Base-by-base conservation (phyloP, 2,888 invertebrate genomes). In the Eucera pruinosa region DNA sequence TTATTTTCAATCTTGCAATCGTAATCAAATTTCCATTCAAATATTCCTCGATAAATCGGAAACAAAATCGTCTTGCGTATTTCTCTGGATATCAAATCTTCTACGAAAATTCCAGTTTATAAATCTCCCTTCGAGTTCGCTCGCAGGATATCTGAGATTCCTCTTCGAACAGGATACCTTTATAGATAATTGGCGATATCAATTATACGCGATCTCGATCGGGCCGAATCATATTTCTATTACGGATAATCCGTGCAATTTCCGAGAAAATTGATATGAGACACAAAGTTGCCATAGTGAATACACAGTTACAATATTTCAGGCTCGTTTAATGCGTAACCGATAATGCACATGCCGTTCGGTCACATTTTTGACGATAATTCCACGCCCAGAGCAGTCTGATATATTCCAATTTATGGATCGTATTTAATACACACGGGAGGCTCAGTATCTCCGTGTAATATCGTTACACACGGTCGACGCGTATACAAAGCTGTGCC, bases 371-470 rank as follows among this genome's bases (percentile, higher is more conserved):
- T 82, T 64, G 39, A 62, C 50, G 66, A 67, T 82, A 73, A 73
- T 67, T 69, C 41, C 48, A 18, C 43, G 18, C 55, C 18, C n/a
- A 45, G 2, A 15, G 43, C 47, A 23, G 58, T 39, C 41, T 36
- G 66, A n/a, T n/a, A 61, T 65, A 75, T 74, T 62, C 71, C 47
- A 62, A 70, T 82, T 82, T 77, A 82, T 62, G 65, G 48, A 36
- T 68, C 57, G 65, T 41, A 43, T 80, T 74, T 80, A 77, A 75
- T 82, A 67, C 66, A 69, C 57, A 58, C 18, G 70, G 65, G 65
- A 66, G 60, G 39, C 39, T 57, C 33, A 27, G 20, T 55, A 61
- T 69, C 67, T 79, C 72, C 36, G 52, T 52, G 60, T 67, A 72
- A 78, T 73, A 72, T 70, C 43, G 69, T 70, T 78, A 73, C 52